Percentiles rank a stretch among this genome's conserved stretches.
Evolutionary conservation across 1,140 invertebrate genomes (phyloP).

Genomic region (Psilanteris sp.): DNA sequence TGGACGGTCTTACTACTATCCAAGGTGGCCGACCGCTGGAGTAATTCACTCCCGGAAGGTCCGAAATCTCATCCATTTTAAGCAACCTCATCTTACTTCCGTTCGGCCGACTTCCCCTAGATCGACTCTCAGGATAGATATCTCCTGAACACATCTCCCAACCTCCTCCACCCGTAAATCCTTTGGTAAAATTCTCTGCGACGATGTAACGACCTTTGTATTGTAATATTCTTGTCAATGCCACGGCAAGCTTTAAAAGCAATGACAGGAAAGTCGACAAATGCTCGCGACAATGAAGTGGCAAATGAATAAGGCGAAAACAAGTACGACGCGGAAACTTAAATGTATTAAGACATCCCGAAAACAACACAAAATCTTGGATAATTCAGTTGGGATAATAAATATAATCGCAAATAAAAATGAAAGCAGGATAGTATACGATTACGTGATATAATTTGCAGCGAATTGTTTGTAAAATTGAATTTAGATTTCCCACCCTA

Average conservation of each 20-base stretch:
- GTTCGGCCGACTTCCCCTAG: conserved; percentile 63
- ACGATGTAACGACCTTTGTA: conserved; percentile 67
- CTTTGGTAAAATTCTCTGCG: conserved; percentile 46
- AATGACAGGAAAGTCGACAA: not conserved
- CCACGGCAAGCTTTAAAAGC: conserved; percentile 23
- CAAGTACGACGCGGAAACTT: not conserved
- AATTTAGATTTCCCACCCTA: conserved; percentile 35
- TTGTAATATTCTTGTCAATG: conserved; percentile 47
- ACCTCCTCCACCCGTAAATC: conserved; percentile 34
- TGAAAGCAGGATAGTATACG: no score
- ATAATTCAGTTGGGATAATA: no score
- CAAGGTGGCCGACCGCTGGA: conserved; percentile 61
- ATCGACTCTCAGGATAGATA: conserved; percentile 69
- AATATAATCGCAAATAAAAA: no score
- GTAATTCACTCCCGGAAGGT: conserved; percentile 70
- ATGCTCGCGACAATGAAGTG: conserved; percentile 17
- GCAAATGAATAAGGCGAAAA: conserved; percentile 9
- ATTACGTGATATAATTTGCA: conserved; percentile 36
- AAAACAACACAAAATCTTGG: no score
- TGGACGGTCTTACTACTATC: conserved; percentile 26
- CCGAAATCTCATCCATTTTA: conserved; percentile 75
- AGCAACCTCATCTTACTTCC: conserved; percentile 69
- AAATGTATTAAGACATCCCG: conserved; percentile 15
- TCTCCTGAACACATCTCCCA: conserved; percentile 67
- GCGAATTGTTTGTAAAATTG: conserved; percentile 31